Evolutionary conservation across 2,113 vertebrate species (phyloP).

Genomic region (Perca flavescens): DNA sequence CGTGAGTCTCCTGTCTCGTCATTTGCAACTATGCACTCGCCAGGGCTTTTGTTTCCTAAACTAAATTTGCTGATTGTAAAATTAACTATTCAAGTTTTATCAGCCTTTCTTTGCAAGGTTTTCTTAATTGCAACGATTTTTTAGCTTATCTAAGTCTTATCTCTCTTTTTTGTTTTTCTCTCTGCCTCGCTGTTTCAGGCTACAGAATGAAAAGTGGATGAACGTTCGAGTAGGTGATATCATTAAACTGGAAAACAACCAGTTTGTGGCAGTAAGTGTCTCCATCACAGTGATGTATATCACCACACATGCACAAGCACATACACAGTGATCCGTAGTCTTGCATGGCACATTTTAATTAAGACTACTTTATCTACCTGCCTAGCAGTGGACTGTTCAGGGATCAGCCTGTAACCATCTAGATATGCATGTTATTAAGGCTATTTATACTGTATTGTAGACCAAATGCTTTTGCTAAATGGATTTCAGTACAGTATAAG

Average conservation of each 20-base stretch:
- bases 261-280: constrained; percentile 93
- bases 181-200: constrained; percentile 77
- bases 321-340: background rate
- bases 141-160: background rate
- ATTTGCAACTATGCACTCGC: background rate
- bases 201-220: constrained; percentile 96
- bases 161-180: background rate
- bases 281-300: background rate
- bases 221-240: constrained; percentile 95
- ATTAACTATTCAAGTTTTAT: background rate
- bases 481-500: constrained; percentile 5
- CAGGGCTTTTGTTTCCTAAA: background rate
- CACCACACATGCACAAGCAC: background rate
- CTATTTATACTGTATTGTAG: background rate
- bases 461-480: background rate
- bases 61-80: background rate
- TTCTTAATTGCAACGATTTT: background rate
- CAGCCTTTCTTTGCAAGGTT: background rate
- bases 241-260: constrained; percentile 96
- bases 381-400: background rate
- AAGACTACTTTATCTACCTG: background rate
- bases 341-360: background rate
- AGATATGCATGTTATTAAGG: background rate
- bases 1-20: constrained; percentile 85
- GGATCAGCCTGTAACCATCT: background rate